These are phyloP conservation scores for Lasioglossum calceatum DNA, from an alignment of 2,888 invertebrate genomes.

Conservation along the genomic window DNA sequence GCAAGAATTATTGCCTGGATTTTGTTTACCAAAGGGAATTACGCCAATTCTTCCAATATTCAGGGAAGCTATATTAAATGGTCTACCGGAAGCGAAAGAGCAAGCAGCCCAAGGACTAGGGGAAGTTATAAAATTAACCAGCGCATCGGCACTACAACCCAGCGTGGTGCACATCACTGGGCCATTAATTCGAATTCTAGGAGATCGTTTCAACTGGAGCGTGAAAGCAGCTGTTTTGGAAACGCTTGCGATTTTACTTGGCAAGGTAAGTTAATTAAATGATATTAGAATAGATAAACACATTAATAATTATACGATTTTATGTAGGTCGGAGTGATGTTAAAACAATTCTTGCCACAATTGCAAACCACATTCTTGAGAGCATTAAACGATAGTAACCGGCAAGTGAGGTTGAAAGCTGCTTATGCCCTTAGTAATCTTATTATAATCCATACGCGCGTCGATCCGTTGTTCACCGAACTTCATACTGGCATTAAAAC, in stretches of 20 bases:
- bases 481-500: constrained; percentile 94
- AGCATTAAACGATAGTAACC: constrained; percentile 95
- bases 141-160: constrained; percentile 94
- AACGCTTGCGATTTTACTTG: constrained; percentile 95
- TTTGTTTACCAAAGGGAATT: constrained; percentile 97
- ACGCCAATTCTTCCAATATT: constrained; percentile 97
- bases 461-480: constrained; percentile 98
- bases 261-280: constrained; percentile 88
- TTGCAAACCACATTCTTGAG: constrained; percentile 99
- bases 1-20: constrained; percentile 93
- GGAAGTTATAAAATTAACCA: constrained; percentile 93
- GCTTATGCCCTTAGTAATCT: constrained; percentile 94
- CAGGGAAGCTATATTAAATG: constrained; percentile 98
- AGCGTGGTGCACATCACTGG: constrained; percentile 99
- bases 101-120: constrained; percentile 95
- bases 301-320: constrained; percentile 18
- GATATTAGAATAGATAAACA: not conserved
- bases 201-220: constrained; percentile 96
- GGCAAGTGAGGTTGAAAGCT: constrained; percentile 95
- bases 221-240: constrained; percentile 98
- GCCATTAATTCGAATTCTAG: constrained; percentile 98
- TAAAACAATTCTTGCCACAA: constrained; percentile 99
- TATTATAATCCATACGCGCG: constrained; percentile 95
- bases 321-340: constrained; percentile 93
- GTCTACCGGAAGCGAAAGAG: constrained; percentile 97